These are phyloP conservation scores for Delichon dasypus DNA, from an alignment of 2,797 vertebrate genomes.

Conservation along the genomic window DNA sequence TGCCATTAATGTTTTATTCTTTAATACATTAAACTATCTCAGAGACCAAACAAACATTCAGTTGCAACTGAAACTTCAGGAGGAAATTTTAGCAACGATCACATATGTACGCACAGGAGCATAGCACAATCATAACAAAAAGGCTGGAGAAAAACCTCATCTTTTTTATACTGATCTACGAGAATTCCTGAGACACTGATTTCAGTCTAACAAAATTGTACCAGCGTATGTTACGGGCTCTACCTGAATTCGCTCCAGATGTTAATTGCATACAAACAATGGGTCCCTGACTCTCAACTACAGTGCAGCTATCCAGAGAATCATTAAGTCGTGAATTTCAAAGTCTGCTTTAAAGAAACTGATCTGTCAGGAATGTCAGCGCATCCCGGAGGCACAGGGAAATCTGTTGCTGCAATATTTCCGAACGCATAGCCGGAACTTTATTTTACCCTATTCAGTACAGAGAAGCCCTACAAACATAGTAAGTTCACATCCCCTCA, in stretches of 20 bases:
- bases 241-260: not conserved
- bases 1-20: not conserved
- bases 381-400: not conserved
- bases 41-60: not conserved
- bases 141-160: not conserved
- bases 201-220: not conserved
- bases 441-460: not conserved
- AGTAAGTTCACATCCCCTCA: not conserved
- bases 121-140: fast-evolving
- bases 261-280: not conserved
- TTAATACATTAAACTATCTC: not conserved
- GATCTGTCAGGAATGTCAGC: not conserved
- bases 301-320: not conserved
- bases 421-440: not conserved
- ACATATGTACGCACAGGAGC: not conserved
- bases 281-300: not conserved
- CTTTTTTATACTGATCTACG: not conserved
- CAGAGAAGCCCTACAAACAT: not conserved
- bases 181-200: not conserved
- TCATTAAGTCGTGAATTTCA: not conserved
- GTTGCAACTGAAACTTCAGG: not conserved
- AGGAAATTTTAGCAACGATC: not conserved
- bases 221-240: fast-evolving
- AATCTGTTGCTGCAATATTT: constrained; percentile 17
- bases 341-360: not conserved